phyloP scores from a whole-genome alignment of 1,140 invertebrate species.

The Myzus persicae region DNA sequence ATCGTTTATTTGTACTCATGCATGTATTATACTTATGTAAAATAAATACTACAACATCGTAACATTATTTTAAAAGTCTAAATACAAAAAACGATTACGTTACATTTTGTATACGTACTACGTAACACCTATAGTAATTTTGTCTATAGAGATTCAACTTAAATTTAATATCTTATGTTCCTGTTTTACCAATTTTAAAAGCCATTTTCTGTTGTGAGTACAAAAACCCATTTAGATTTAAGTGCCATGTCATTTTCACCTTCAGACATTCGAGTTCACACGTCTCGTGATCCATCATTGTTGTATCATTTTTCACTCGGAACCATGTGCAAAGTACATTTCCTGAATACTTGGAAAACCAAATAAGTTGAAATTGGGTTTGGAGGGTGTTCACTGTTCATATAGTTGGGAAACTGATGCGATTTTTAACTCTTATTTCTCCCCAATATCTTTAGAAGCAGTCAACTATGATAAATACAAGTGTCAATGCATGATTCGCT shows the following conservation, averaged over 20 bases:
- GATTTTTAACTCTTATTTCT: not conserved
- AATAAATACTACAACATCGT: not conserved
- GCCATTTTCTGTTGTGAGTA: constrained; percentile 24
- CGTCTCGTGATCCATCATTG: constrained; percentile 49
- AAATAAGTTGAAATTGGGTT: constrained; percentile 49
- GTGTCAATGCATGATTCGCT: constrained; percentile 29
- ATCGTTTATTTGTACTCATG: not conserved
- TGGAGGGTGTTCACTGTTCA: not conserved
- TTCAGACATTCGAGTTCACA: constrained; percentile 28
- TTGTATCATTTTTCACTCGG: constrained; percentile 51
- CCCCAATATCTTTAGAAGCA: not conserved
- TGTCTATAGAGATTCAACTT: not conserved
- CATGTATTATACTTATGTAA: not conserved
- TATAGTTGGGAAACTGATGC: constrained; percentile 27
- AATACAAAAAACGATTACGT: not conserved
- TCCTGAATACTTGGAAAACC: constrained; percentile 39
- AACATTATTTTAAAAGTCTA: not conserved
- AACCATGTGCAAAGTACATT: constrained; percentile 37
- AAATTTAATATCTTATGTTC: not conserved
- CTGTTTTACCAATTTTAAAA: constrained; percentile 37
- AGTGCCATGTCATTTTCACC: constrained; percentile 44
- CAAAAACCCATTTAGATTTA: constrained; percentile 48
- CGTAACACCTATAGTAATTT: not conserved
- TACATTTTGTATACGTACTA: not conserved
- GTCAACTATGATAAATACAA: constrained; percentile 45